A percentile compares a stretch with the other conserved stretches of the same genome.
Conservation (phyloP, 2,113 vertebrate genomes). For the Syrmaticus mikado region DNA sequence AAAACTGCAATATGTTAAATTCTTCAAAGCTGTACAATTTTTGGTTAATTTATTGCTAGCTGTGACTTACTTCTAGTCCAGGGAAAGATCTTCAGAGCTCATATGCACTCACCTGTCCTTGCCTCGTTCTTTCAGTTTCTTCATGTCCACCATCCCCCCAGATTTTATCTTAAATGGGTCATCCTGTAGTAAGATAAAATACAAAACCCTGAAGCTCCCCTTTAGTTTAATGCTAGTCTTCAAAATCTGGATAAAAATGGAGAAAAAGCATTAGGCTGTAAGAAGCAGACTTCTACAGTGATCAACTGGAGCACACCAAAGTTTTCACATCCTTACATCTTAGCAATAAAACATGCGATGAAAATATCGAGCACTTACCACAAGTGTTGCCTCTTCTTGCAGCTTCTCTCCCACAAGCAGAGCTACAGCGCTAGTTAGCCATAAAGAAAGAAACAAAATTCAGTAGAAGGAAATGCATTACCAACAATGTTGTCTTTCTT, state of each 20-base stretch:
- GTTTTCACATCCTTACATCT: neutral
- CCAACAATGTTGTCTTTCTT: neutral
- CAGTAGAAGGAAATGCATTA: neutral
- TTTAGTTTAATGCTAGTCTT: neutral
- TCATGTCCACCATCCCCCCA: slow-evolving; percentile 98
- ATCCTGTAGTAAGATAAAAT: slow-evolving; percentile 77
- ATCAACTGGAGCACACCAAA: neutral
- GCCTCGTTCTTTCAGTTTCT: slow-evolving; percentile 94
- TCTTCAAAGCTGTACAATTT: neutral
- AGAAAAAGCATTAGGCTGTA: neutral
- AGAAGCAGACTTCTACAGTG: neutral
- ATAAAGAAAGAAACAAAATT: neutral
- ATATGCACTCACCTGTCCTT: slow-evolving; percentile 85
- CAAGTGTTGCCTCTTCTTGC: slow-evolving; percentile 81
- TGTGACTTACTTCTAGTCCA: neutral
- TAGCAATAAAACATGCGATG: accelerated
- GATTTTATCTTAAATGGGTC: slow-evolving; percentile 96
- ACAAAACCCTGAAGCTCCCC: neutral
- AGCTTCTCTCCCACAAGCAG: slow-evolving; percentile 93
- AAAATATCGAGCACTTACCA: slow-evolving; percentile 70
- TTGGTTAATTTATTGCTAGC: neutral
- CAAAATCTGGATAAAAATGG: neutral
- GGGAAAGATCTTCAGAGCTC: neutral
- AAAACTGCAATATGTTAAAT: neutral
- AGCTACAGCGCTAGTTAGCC: slow-evolving; percentile 82